Conservation (phyloP, 2,888 invertebrate genomes). For the Petrolisthes cinctipes region DNA sequence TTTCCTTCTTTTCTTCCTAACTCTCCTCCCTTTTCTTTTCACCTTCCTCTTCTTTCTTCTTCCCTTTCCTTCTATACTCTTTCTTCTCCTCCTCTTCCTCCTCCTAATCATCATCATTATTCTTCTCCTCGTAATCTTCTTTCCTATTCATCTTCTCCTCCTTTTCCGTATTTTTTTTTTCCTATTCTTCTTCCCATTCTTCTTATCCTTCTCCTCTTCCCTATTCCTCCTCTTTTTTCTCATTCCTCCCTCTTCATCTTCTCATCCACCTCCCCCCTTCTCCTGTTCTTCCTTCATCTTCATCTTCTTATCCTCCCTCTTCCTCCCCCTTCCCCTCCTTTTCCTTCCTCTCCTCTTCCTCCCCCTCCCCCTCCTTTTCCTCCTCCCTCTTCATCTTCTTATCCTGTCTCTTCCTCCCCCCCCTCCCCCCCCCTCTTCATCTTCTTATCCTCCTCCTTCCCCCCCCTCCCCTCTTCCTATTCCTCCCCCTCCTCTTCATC, state of each 20-base stretch:
- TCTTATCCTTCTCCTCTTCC: neutral
- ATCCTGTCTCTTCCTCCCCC: conserved; percentile 19
- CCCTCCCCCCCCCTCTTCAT: neutral
- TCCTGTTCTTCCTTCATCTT: neutral
- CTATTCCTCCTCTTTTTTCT: neutral
- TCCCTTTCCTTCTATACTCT: no score
- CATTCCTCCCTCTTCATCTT: neutral
- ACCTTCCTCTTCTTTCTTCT: no score
- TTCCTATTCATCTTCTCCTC: neutral
- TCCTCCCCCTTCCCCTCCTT: conserved; percentile 11
- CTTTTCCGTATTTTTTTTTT: neutral
- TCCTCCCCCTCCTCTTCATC: neutral
- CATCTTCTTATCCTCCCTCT: conserved; percentile 16
- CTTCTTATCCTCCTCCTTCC: neutral
- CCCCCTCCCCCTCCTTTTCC: neutral
- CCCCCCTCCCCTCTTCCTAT: neutral
- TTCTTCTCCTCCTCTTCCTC: neutral
- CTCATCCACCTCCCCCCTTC: neutral
- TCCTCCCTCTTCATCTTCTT: neutral
- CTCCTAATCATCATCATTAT: neutral
- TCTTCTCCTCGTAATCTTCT: neutral
- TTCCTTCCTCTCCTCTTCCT: neutral
- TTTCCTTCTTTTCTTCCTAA: no score
- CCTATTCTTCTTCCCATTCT: neutral
- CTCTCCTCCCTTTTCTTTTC: no score